Evolutionary conservation across 1,140 invertebrate genomes (phyloP), one percentile per base, ranked within the genome.

Genomic region (Wiebesia pumilae): DNA sequence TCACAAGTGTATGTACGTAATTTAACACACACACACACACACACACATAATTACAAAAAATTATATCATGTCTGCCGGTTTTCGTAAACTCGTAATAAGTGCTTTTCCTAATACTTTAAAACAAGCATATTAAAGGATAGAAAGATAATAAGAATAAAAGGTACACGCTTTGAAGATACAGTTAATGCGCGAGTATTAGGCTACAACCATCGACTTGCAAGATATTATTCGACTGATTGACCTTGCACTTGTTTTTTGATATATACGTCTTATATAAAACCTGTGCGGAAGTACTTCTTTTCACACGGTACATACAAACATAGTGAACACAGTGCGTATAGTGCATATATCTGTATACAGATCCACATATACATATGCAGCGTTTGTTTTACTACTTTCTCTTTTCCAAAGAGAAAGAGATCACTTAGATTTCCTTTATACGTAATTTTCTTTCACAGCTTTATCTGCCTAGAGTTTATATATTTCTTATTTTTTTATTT

Each of bases 341-440:
- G n/a, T 38, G 35, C 69, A 21, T n/a, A 38, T 19, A 75, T 14
- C 43, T 27, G 2, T 33, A 75, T n/a, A 75, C 38, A 12, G 1
- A 12, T 14, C 10, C 67, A 35, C 7, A 38, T 19, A 1, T 4
- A 71, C 33, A 40, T 19, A 67, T 14, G 3, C 24, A n/a, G 24
- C 33, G 7, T 30, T 54, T 77, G 24, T 51, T 54, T 77, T 83
- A 30, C 51, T 51, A 54, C 75, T 30, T 30, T 83, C n/a, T 54
- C 47, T 43, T 58, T 35, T 19, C 81, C 7, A 33, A 21, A 21
- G 51, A 0, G 54, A 69, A 40, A 65, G 71, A 12, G 35, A 84
- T 84, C 75, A 38, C 73, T 84, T 84, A 78, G 83, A 78, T 84
- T 84, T 84, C 10, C 58, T 78, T 77, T 84, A 58, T 65, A 84